Conservation (phyloP, 1,140 invertebrate genomes). For the Macrotrachela quadricornifera region DNA sequence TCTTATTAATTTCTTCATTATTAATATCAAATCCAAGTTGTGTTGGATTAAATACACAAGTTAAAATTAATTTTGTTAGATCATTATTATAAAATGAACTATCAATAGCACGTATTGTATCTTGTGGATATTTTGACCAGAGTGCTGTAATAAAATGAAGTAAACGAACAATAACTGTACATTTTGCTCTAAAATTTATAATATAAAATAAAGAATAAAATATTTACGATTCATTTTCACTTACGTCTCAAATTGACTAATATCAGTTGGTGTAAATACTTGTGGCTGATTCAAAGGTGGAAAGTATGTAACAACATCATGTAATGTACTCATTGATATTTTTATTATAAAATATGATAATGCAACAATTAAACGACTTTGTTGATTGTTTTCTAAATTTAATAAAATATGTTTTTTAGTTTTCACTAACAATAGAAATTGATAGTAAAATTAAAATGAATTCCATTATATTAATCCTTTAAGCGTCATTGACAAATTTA, state of each 20-base stretch:
- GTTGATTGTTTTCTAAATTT: not conserved
- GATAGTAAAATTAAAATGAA: too few relatives aligned
- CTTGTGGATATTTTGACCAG: conserved; percentile 15
- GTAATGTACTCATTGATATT: not conserved
- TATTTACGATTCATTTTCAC: too few relatives aligned
- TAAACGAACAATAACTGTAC: conserved; percentile 31
- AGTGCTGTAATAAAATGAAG: conserved; percentile 31
- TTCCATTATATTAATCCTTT: too few relatives aligned
- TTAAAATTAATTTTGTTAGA: conserved; percentile 28
- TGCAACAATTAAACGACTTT: not conserved
- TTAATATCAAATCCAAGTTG: conserved; percentile 35
- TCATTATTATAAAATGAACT: conserved; percentile 15
- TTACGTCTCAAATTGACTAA: not conserved
- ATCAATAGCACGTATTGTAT: conserved; percentile 17
- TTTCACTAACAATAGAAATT: too few relatives aligned
- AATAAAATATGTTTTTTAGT: not conserved
- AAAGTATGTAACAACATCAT: conserved; percentile 4
- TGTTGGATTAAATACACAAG: conserved; percentile 31
- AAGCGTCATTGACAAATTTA: too few relatives aligned
- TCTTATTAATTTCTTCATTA: conserved; percentile 32
- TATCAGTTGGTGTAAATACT: not conserved
- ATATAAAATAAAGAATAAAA: too few relatives aligned
- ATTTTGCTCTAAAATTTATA: conserved; percentile 16
- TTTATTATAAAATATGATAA: too few relatives aligned
- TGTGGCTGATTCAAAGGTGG: not conserved